Evolutionary conservation across 2,113 vertebrate genomes (phyloP).

Genomic region (Tragulus kanchil): DNA sequence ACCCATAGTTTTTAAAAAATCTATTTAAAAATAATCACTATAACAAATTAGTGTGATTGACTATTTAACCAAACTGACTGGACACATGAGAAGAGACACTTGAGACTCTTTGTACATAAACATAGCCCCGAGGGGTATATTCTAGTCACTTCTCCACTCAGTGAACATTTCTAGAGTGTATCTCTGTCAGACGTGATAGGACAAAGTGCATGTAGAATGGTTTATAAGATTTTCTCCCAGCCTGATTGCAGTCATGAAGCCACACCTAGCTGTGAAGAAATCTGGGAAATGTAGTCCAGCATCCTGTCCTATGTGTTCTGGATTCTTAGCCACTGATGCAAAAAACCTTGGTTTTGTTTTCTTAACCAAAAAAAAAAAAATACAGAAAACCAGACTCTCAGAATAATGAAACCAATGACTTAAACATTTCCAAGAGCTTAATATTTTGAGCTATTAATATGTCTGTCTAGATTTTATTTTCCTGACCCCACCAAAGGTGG

Average conservation of each 20-base stretch:
- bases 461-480: slow-evolving; percentile 58
- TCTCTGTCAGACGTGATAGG: not conserved
- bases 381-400: slow-evolving; percentile 3
- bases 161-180: not conserved
- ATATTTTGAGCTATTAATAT: not conserved
- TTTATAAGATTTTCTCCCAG: not conserved
- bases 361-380: not conserved
- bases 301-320: not conserved
- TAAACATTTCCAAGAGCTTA: slow-evolving; percentile 55
- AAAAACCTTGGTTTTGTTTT: not conserved
- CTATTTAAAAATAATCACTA: slow-evolving; percentile 9
- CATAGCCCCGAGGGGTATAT: not conserved
- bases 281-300: not conserved
- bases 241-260: not conserved
- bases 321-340: slow-evolving; percentile 2
- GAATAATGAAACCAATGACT: slow-evolving; percentile 51
- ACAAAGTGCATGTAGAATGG: not conserved
- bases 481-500: not conserved
- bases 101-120: not conserved
- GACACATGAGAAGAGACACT: not conserved
- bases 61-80: not conserved
- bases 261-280: not conserved
- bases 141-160: not conserved
- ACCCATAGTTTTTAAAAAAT: not conserved
- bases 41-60: not conserved